Evolutionary conservation across 2,797 vertebrate species (phyloP).

Genomic region (Ciconia nigra): DNA sequence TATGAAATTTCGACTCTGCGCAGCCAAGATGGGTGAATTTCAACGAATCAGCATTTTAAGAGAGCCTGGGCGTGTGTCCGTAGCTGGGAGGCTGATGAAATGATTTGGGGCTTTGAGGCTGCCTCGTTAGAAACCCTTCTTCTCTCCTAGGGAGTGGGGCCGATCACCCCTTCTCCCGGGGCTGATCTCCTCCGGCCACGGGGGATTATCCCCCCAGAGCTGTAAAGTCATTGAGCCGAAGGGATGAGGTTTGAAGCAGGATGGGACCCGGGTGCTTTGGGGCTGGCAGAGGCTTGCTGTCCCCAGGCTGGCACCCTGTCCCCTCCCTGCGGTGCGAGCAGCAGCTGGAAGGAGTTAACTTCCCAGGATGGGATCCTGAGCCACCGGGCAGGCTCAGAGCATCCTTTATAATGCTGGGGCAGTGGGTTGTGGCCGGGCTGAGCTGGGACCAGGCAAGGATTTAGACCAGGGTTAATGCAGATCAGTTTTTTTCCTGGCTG

Average conservation of each 20-base stretch:
- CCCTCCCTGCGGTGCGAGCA: neutral
- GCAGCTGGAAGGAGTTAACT: constrained; percentile 1
- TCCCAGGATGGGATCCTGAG: neutral
- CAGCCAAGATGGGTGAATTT: constrained; percentile 50
- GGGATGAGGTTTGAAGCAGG: neutral
- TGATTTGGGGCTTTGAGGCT: constrained; percentile 57
- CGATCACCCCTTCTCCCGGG: neutral
- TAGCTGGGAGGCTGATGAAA: constrained; percentile 60
- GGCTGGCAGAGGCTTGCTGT: neutral
- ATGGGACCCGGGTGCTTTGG: neutral
- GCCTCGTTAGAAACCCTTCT: neutral
- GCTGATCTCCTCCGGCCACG: neutral
- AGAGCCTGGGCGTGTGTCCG: constrained; percentile 41
- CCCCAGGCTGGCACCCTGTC: neutral
- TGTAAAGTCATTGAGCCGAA: neutral
- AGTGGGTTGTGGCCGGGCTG: neutral
- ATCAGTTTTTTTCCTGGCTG: neutral
- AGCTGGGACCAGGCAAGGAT: neutral
- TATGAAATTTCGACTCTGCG: constrained; percentile 37
- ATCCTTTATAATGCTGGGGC: neutral
- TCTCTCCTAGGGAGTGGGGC: neutral
- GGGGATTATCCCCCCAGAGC: neutral
- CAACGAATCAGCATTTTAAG: constrained; percentile 46
- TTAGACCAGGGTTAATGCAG: neutral
- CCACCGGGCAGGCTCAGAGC: neutral